Percentiles rank a stretch among this genome's conserved stretches.
Evolutionary conservation across 2,797 vertebrate genomes (phyloP).

Genomic region (Cacajao melanocephalus): DNA sequence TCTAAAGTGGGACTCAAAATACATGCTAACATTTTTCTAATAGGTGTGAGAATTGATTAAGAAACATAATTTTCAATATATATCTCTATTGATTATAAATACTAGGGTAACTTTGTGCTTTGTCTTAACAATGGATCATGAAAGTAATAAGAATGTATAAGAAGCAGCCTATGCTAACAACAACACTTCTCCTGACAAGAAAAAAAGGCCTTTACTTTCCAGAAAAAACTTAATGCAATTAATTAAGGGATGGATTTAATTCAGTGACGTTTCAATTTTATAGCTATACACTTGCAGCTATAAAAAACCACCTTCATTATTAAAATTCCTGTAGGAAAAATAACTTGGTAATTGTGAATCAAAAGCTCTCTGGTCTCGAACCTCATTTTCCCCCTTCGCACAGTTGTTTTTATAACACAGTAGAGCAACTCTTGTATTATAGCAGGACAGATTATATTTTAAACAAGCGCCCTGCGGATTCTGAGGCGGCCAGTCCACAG

Average conservation of each 20-base stretch:
- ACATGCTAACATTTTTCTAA: background rate
- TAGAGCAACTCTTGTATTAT: constrained; percentile 43
- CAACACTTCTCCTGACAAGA: constrained; percentile 2
- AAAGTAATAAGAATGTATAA: background rate
- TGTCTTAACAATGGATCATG: background rate
- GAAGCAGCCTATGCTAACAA: background rate
- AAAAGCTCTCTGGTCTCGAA: constrained; percentile 47
- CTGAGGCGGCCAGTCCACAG: background rate
- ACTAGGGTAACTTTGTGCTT: background rate
- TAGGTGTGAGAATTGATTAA: background rate
- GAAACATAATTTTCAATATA: background rate
- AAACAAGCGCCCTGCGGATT: constrained; percentile 52
- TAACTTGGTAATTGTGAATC: constrained; percentile 73
- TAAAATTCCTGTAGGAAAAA: constrained; percentile 79
- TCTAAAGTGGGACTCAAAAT: background rate
- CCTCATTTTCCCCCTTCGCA: constrained; percentile 59
- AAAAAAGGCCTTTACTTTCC: constrained; percentile 42
- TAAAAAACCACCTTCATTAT: constrained; percentile 77
- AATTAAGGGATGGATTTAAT: constrained; percentile 76
- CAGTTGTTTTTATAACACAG: constrained; percentile 60
- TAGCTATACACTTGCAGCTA: constrained; percentile 71
- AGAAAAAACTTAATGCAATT: constrained; percentile 63
- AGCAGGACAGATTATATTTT: constrained; percentile 64
- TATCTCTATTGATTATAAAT: background rate
- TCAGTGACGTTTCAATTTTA: constrained; percentile 77